phyloP scores from a whole-genome alignment of 2,797 vertebrate genomes.

The Ataeniobius toweri region DNA sequence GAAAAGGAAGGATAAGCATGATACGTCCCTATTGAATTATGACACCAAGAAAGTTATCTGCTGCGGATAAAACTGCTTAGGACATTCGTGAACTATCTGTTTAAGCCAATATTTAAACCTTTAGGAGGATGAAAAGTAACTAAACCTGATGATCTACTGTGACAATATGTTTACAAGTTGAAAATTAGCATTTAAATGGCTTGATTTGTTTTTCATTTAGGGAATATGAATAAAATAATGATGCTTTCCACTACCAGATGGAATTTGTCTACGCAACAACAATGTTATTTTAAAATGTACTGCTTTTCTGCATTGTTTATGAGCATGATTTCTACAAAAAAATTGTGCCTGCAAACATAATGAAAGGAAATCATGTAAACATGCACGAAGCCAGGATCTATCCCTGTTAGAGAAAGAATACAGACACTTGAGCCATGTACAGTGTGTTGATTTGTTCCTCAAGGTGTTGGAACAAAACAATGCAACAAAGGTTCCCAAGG shows the following conservation, averaged over 20 bases:
- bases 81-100: neutral
- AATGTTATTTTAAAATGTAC: neutral
- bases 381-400: constrained; percentile 38
- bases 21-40: neutral
- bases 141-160: neutral
- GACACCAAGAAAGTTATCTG: too few species aligned
- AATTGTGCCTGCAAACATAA: constrained; percentile 53
- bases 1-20: too few species aligned
- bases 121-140: constrained; percentile 4
- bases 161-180: constrained; percentile 13
- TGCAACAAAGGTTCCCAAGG: constrained; percentile 78
- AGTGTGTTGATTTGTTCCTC: constrained; percentile 74
- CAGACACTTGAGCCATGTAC: constrained; percentile 65
- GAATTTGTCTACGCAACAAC: constrained; percentile 10
- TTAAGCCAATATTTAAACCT: neutral
- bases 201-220: constrained; percentile 8
- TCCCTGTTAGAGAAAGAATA: constrained; percentile 52
- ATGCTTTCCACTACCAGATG: constrained; percentile 12
- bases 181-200: constrained; percentile 17
- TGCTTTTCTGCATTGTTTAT: constrained; percentile 23
- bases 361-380: constrained; percentile 59
- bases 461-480: constrained; percentile 79
- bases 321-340: constrained; percentile 49
- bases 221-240: constrained; percentile 6
- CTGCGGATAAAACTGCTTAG: neutral